Evolutionary conservation across 2,888 invertebrate genomes (phyloP).

Genomic region (Orthonychiurus folsomi): DNA sequence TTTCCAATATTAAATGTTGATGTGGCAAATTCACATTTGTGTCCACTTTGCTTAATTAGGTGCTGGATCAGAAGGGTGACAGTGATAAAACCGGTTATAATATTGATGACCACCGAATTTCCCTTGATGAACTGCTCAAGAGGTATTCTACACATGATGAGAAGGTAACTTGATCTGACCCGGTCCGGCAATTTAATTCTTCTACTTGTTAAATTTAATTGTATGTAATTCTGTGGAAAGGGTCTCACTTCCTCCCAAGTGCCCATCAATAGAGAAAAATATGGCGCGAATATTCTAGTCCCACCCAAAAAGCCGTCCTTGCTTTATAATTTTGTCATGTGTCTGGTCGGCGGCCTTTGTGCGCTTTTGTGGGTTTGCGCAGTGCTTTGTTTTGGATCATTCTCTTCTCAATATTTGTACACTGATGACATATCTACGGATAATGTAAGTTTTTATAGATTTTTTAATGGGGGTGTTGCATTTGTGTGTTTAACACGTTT

Average conservation of each 20-base stretch:
- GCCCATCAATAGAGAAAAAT: conserved; percentile 43
- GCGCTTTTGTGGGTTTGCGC: conserved; percentile 47
- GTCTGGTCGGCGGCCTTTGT: conserved; percentile 49
- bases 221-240: conserved; percentile 40
- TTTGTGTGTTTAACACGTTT: neutral
- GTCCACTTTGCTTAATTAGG: neutral
- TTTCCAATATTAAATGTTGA: neutral
- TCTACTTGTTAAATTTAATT: neutral
- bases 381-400: conserved; percentile 47
- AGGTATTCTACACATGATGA: conserved; percentile 25
- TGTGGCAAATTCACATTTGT: neutral
- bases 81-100: conserved; percentile 1
- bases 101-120: conserved; percentile 29
- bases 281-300: conserved; percentile 46
- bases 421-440: conserved; percentile 46
- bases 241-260: conserved; percentile 46
- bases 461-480: no score
- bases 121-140: conserved; percentile 21
- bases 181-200: neutral
- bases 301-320: conserved; percentile 48
- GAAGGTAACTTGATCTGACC: neutral
- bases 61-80: neutral
- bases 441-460: conserved; percentile 44
- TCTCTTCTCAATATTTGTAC: conserved; percentile 44
- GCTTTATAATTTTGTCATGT: conserved; percentile 49